Conservation (phyloP, 1,140 invertebrate genomes). For the Camponotus floridanus region DNA sequence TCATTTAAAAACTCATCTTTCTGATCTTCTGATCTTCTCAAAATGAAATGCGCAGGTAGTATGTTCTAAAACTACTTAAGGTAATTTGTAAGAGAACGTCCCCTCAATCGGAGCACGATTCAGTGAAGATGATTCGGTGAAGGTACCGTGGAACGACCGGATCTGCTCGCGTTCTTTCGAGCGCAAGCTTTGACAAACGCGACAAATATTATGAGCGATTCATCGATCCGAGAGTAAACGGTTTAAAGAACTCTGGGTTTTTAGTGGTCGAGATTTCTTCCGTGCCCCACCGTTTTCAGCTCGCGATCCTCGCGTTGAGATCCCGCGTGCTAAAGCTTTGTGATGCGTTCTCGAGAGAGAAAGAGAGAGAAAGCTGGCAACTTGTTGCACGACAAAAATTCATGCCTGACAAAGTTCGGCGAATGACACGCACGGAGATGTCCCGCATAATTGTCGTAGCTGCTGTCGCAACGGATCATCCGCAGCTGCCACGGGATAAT, state of each 20-base stretch:
- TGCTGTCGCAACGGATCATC: constrained; percentile 78
- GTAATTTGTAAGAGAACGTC: constrained; percentile 18
- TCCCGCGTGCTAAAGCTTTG: constrained; percentile 43
- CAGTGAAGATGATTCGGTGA: not conserved
- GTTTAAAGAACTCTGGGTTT: constrained; percentile 78
- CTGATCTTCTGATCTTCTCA: too few species aligned
- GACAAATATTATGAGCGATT: constrained; percentile 85
- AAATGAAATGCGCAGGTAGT: constrained; percentile 12
- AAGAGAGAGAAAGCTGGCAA: constrained; percentile 67
- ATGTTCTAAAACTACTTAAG: not conserved
- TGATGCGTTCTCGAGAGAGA: constrained; percentile 5
- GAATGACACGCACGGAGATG: constrained; percentile 76
- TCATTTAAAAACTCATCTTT: not conserved
- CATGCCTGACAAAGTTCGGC: constrained; percentile 77
- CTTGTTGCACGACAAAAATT: constrained; percentile 83
- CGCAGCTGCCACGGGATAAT: constrained; percentile 75
- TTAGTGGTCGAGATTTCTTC: constrained; percentile 16
- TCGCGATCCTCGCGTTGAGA: not conserved
- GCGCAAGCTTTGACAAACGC: constrained; percentile 70
- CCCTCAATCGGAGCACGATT: constrained; percentile 21
- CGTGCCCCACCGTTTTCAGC: not conserved
- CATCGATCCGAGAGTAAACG: constrained; percentile 82
- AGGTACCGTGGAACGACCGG: constrained; percentile 40
- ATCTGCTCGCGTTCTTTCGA: constrained; percentile 57
- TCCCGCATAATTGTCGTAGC: constrained; percentile 68